Evolutionary conservation across 30 jellyfish, hydroid and myxozoan species (phyloP).

Genomic region (Aurelia aurita complex sp. Pacific): DNA sequence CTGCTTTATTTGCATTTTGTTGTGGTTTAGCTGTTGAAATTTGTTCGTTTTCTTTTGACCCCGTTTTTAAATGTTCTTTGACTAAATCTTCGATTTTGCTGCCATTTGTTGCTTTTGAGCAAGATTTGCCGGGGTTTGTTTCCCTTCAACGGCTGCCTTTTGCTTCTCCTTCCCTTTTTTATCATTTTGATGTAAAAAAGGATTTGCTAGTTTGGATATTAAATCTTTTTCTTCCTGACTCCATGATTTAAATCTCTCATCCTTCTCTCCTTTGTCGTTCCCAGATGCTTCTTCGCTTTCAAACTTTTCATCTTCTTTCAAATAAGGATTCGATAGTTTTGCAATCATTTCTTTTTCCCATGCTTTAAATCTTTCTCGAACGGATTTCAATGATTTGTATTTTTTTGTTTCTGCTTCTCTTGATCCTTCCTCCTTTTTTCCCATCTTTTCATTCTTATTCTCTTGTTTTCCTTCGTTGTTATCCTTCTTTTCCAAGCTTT

Average conservation of each 20-base stretch:
- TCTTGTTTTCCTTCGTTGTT: background rate
- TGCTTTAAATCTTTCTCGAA: constrained; percentile 79
- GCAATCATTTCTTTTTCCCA: constrained; percentile 91
- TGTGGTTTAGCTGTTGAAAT: constrained; percentile 31
- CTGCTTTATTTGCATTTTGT: background rate
- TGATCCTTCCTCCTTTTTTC: constrained; percentile 36
- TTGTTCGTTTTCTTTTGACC: constrained; percentile 7
- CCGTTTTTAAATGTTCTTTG: constrained; percentile 3
- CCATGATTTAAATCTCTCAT: constrained; percentile 69
- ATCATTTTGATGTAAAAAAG: constrained; percentile 51
- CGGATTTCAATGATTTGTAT: constrained; percentile 73
- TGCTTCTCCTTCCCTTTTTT: background rate
- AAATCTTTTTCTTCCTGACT: constrained; percentile 83
- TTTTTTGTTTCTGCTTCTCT: constrained; percentile 70
- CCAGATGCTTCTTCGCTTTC: constrained; percentile 39
- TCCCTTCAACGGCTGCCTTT: constrained; percentile 28
- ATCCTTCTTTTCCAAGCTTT: constrained; percentile 1
- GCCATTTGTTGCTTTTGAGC: background rate
- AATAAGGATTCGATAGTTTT: constrained; percentile 56
- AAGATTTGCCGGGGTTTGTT: constrained; percentile 11
- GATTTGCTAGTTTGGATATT: constrained; percentile 69
- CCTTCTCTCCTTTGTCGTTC: constrained; percentile 19
- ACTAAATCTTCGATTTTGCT: background rate
- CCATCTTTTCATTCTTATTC: constrained; percentile 26
- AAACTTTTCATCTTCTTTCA: background rate